A percentile compares a stretch with the other conserved stretches of the same genome.
Evolutionary conservation across 2,888 invertebrate genomes (phyloP).

Genomic region (Polyploca ridens): DNA sequence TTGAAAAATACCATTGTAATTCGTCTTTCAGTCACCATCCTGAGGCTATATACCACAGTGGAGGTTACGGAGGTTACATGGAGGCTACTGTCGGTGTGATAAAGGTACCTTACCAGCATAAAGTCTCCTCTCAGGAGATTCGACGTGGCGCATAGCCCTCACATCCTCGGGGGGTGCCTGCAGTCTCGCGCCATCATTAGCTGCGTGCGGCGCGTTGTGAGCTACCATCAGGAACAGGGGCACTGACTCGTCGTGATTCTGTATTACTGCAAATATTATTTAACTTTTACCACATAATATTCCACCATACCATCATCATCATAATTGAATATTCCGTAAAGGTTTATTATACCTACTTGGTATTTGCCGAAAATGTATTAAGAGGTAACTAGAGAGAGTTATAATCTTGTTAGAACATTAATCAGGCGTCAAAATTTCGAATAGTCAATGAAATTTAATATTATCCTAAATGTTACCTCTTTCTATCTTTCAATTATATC

Average conservation of each 20-base stretch:
- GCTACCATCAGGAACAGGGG: slow-evolving; percentile 92
- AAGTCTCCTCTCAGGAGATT: slow-evolving; percentile 87
- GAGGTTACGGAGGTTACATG: too few species aligned
- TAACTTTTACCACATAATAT: not conserved
- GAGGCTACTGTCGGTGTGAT: not conserved
- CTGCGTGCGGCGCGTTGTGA: slow-evolving; percentile 92
- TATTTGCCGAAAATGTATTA: too few species aligned
- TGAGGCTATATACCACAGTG: too few species aligned
- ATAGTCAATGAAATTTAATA: not conserved
- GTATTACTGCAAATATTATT: slow-evolving; percentile 77
- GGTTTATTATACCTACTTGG: too few species aligned
- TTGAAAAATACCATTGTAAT: too few species aligned
- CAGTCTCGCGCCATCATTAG: slow-evolving; percentile 87
- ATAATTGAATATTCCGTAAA: too few species aligned
- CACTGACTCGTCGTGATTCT: slow-evolving; percentile 77
- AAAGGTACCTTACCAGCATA: slow-evolving; percentile 86
- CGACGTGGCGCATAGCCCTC: slow-evolving; percentile 87
- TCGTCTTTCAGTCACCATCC: too few species aligned
- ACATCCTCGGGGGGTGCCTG: slow-evolving; percentile 90
- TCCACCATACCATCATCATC: too few species aligned
- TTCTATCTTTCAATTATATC: not conserved
- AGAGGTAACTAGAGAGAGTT: too few species aligned
- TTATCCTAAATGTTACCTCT: not conserved
- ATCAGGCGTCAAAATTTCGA: too few species aligned
- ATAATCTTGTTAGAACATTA: too few species aligned